These are phyloP conservation scores for Oceanites oceanicus DNA, from an alignment of 2,113 vertebrate genomes.

Conservation along the genomic window DNA sequence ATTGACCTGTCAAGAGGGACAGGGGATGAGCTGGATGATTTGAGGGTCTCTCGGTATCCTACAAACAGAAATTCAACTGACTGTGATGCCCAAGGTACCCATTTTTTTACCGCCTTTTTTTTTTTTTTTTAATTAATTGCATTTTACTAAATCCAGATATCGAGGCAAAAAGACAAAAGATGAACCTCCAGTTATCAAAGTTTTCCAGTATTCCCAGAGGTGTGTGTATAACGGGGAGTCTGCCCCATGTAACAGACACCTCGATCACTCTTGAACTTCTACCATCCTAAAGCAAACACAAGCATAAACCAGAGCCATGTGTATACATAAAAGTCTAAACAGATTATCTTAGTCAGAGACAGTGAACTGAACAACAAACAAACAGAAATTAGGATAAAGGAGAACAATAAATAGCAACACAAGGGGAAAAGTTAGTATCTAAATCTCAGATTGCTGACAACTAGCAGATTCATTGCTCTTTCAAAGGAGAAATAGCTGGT, in stretches of 20 bases:
- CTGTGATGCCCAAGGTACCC: not conserved
- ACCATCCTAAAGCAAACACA: constrained; percentile 30
- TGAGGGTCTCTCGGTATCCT: not conserved
- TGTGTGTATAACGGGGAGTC: not conserved
- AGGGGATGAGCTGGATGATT: not conserved
- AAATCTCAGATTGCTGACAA: constrained; percentile 48
- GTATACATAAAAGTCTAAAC: constrained; percentile 43
- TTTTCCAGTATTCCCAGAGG: not conserved
- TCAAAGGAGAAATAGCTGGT: constrained; percentile 48
- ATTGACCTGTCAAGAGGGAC: not conserved
- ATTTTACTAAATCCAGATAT: not conserved
- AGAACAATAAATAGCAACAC: constrained; percentile 23
- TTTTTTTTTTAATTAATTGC: not conserved
- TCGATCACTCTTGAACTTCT: not conserved
- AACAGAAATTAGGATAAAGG: constrained; percentile 59
- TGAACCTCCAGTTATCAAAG: not conserved
- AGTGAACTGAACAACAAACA: constrained; percentile 50
- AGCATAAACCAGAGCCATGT: constrained; percentile 22
- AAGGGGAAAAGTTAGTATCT: constrained; percentile 48
- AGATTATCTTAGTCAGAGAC: constrained; percentile 47
- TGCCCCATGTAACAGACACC: not conserved
- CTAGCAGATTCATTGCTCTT: constrained; percentile 48
- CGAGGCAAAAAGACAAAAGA: not conserved
- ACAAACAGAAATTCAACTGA: not conserved
- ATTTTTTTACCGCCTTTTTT: fast-evolving